phyloP scores from a whole-genome alignment of 1,140 invertebrate genomes.

The Tachypleus tridentatus region DNA sequence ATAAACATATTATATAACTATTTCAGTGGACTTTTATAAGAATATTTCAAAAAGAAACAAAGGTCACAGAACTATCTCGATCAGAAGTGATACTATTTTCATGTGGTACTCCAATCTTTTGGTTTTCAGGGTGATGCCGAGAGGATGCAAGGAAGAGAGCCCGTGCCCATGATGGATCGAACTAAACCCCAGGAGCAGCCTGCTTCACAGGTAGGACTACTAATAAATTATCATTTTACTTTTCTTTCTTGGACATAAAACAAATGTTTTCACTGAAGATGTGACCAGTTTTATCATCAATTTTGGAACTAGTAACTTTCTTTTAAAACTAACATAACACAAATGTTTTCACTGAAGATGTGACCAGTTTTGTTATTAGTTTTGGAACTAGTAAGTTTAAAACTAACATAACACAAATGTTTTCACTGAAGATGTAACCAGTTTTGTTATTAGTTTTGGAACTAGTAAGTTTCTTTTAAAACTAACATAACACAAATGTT shows the following conservation, averaged over 20 bases:
- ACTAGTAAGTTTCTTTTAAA: too few relatives aligned
- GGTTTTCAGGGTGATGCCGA: conserved; percentile 52
- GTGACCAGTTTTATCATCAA: neutral
- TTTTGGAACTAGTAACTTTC: neutral
- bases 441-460: too few relatives aligned
- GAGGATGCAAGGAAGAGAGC: conserved; percentile 48
- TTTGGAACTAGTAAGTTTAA: too few relatives aligned
- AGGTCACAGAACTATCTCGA: too few relatives aligned
- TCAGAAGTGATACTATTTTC: too few relatives aligned
- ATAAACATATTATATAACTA: neutral
- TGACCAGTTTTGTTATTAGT: too few relatives aligned
- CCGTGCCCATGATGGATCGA: conserved; percentile 74
- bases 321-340: neutral
- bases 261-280: neutral
- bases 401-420: too few relatives aligned
- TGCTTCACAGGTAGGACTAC: conserved; percentile 50
- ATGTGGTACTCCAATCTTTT: neutral
- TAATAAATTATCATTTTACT: neutral
- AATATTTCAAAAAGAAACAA: neutral
- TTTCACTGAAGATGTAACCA: too few relatives aligned
- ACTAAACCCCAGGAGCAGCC: conserved; percentile 56
- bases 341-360: too few relatives aligned
- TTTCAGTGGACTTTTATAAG: neutral
- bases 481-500: too few relatives aligned
- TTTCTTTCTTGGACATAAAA: too few relatives aligned